Evolutionary conservation across 2,888 invertebrate species (phyloP), one percentile per base, ranked within the genome.

Genomic region (Mythimna albipuncta): DNA sequence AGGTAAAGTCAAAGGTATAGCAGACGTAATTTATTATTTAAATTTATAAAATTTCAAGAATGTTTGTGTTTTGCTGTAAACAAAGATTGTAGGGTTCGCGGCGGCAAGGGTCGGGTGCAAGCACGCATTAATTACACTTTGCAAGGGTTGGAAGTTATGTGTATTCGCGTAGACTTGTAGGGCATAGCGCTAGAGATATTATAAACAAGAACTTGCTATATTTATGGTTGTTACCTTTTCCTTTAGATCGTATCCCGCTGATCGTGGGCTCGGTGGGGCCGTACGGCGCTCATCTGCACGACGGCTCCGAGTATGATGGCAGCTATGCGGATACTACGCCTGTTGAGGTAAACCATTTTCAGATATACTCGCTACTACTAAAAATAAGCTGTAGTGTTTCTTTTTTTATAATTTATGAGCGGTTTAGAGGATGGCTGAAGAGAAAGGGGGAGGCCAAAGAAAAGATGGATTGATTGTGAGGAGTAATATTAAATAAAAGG

Each of bases 261-360:
- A 97, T 99, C 63, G 98, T 98, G 35, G 99, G 99, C 0, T 98
- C 99, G 0, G 98, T 99, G 77, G 99, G 99, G 0, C 99, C 99
- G 0, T 99, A 98, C 91, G 99, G 99, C 0, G 99, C 99, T 0
- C 98, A 97, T 87, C 96, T 99, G 54, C 98, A 98, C 89, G 99
- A 99, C 92, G 98, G 98, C 16, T 99, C 99, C 0, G 99, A 99
- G 92, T 99, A 99, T 92, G 97, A 97, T n/a, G 99, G 99, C 26
- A 97, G 97, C 76, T 98, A 98, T 90, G 97, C 97, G 0, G 97
- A 97, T 77, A 97, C 95, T 69, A 97, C 98, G 1, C 92, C 97
- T 6, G 94, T 95, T 47, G 96, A 98, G 95, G 97, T 96, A 93
- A 81, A 10, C 16, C 6, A 26, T 35, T 41, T 50, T n/a, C 16